phyloP scores from a whole-genome alignment of 2,888 invertebrate species.

The Chrysolina americana region DNA sequence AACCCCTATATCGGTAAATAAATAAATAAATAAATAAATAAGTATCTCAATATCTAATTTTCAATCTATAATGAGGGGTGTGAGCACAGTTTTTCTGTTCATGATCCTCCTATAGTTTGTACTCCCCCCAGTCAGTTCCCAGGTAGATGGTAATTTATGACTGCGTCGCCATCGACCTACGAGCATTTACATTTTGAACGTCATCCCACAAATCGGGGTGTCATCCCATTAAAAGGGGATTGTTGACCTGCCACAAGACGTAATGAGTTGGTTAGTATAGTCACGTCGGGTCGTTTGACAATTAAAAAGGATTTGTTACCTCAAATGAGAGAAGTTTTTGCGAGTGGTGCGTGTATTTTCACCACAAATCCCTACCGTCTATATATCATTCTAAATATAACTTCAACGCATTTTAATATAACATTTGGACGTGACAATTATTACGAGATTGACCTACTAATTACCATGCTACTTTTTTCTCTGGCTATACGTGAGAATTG shows the following conservation, averaged over 20 bases:
- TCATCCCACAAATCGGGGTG: background rate
- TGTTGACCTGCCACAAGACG: background rate
- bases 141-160: background rate
- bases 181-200: background rate
- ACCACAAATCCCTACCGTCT: background rate
- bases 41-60: no score
- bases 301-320: background rate
- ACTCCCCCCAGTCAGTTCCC: no score
- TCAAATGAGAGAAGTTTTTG: constrained; percentile 4
- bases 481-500: no score
- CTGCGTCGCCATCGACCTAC: background rate
- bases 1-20: no score
- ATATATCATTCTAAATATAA: constrained; percentile 4
- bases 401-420: background rate
- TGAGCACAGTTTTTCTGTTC: no score
- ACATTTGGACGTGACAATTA: constrained; percentile 7
- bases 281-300: background rate
- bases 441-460: background rate
- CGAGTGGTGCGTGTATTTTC: background rate
- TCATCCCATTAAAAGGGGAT: constrained; percentile 8
- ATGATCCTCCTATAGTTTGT: no score
- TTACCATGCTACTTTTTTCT: background rate
- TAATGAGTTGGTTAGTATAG: background rate
- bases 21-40: no score
- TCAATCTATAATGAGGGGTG: no score